phyloP scores from a whole-genome alignment of 1,140 invertebrate species.

The Marisa cornuarietis region DNA sequence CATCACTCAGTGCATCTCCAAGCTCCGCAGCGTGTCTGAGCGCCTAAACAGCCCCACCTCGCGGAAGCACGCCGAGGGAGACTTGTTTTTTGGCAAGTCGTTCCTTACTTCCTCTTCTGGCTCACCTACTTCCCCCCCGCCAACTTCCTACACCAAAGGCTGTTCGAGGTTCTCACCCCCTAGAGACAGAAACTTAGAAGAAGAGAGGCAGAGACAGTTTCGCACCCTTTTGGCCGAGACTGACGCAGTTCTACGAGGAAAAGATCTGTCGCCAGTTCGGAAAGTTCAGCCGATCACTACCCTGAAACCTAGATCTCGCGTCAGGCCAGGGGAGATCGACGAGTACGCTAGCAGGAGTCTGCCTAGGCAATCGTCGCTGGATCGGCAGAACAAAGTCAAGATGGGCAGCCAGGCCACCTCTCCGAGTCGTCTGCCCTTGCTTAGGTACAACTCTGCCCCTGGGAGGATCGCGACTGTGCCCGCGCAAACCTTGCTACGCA shows the following conservation, averaged over 20 bases:
- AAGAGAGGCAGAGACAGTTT: conserved; percentile 44
- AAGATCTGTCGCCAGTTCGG: conserved; percentile 34
- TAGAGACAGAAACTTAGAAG: conserved; percentile 31
- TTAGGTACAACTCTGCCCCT: conserved; percentile 55
- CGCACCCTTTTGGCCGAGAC: conserved; percentile 44
- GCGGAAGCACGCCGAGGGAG: conserved; percentile 24
- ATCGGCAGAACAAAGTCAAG: conserved; percentile 27
- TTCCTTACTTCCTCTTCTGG: conserved; percentile 26
- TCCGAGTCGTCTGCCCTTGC: conserved; percentile 36
- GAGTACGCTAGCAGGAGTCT: conserved; percentile 38
- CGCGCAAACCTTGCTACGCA: conserved; percentile 37
- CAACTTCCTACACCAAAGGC: background rate
- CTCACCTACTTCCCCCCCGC: background rate
- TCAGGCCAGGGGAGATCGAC: conserved; percentile 27
- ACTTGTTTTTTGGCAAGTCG: conserved; percentile 36
- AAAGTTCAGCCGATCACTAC: conserved; percentile 61
- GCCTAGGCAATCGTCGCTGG: conserved; percentile 34
- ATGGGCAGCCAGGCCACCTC: conserved; percentile 40
- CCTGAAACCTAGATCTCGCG: conserved; percentile 46
- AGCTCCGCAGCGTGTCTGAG: conserved; percentile 55
- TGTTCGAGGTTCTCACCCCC: background rate
- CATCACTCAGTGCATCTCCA: conserved; percentile 56
- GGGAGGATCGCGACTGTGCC: conserved; percentile 58
- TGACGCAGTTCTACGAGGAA: conserved; percentile 38
- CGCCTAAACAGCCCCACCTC: conserved; percentile 55